phyloP scores from a whole-genome alignment of 2,113 vertebrate genomes.

The Psephotus haematonotus region DNA sequence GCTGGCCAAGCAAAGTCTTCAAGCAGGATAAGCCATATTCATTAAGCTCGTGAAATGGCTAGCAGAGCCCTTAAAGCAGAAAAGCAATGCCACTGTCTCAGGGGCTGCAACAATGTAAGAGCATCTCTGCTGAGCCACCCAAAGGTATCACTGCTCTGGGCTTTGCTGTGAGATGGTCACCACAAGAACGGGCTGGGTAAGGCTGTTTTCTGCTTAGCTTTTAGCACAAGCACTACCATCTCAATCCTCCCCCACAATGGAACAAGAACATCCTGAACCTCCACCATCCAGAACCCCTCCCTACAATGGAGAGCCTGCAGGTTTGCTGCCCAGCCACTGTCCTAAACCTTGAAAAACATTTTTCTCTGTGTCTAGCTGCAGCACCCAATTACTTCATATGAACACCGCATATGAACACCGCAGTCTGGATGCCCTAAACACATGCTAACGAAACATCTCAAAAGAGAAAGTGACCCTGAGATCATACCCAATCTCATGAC shows the following conservation, averaged over 20 bases:
- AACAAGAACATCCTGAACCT: not conserved
- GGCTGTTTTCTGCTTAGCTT: not conserved
- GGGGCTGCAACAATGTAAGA: rapidly evolving
- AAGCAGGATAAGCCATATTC: rapidly evolving
- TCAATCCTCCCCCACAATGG: not conserved
- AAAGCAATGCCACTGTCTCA: not conserved
- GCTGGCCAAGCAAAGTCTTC: not conserved
- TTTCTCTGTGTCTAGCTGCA: rapidly evolving
- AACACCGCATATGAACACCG: not conserved
- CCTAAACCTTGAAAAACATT: not conserved
- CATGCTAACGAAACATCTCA: not conserved
- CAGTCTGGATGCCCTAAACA: not conserved
- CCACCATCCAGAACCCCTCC: not conserved
- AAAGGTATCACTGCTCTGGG: rapidly evolving
- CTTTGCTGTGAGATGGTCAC: not conserved
- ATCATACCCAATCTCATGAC: not conserved
- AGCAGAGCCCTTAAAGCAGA: not conserved
- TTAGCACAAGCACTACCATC: not conserved
- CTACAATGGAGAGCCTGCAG: not conserved
- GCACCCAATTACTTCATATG: not conserved
- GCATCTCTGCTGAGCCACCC: not conserved
- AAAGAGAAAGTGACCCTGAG: not conserved
- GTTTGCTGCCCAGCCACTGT: not conserved
- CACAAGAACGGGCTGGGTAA: not conserved
- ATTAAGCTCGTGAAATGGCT: not conserved